Percentiles rank a stretch among this genome's conserved stretches.
phyloP scores from a whole-genome alignment of 2,113 vertebrate species.

The Toxostoma redivivum region DNA sequence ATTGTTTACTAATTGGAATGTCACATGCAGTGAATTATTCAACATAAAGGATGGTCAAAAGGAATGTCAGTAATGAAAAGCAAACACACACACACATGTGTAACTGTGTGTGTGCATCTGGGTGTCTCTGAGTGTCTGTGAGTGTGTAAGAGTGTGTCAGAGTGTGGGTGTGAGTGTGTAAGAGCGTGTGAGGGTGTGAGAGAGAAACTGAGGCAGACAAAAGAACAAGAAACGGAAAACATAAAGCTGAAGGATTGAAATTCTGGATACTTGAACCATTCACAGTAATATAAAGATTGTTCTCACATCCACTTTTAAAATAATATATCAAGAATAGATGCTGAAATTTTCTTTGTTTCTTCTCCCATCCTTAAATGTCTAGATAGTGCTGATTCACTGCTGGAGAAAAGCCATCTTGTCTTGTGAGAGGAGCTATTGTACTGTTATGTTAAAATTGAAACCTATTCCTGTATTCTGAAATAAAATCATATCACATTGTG shows the following conservation, averaged over 20 bases:
- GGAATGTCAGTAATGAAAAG: not conserved
- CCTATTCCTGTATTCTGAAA: not conserved
- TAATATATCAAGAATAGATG: not conserved
- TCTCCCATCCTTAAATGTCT: not conserved
- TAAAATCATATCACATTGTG: not conserved
- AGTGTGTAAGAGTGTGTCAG: too few relatives aligned
- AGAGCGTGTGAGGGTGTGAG: not conserved
- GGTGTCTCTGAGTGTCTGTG: not conserved
- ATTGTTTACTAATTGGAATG: constrained; percentile 62
- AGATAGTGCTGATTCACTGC: not conserved
- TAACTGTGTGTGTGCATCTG: not conserved
- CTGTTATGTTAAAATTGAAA: not conserved
- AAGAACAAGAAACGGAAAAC: not conserved
- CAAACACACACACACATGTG: not conserved
- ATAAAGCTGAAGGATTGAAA: not conserved
- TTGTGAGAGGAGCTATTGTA: not conserved
- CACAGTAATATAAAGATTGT: not conserved
- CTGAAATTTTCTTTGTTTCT: not conserved
- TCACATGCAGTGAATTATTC: constrained; percentile 32
- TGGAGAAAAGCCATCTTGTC: not conserved
- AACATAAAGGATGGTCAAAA: not conserved
- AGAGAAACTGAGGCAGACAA: not conserved
- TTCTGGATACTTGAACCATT: not conserved
- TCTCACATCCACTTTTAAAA: not conserved
- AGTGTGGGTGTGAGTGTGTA: not conserved